phyloP scores from a whole-genome alignment of 2,113 vertebrate genomes.

The Datnioides undecimradiatus region DNA sequence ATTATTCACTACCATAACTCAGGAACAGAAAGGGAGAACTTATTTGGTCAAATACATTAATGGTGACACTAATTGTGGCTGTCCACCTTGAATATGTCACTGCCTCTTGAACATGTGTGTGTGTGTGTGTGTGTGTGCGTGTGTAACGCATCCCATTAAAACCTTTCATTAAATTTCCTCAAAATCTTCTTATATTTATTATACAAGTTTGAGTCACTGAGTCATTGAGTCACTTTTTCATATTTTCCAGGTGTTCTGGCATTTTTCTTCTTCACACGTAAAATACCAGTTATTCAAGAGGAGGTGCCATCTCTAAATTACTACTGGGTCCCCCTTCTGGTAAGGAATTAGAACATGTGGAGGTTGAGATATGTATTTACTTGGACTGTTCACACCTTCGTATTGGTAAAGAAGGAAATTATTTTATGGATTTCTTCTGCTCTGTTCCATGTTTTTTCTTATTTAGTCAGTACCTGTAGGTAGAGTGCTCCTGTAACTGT shows the following conservation, averaged over 20 bases:
- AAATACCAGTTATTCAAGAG: constrained; percentile 85
- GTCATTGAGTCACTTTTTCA: background rate
- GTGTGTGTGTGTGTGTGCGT: too few relatives aligned
- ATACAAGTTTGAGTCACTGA: too few relatives aligned
- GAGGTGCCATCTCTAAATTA: constrained; percentile 91
- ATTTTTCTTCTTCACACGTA: constrained; percentile 94
- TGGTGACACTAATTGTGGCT: too few relatives aligned
- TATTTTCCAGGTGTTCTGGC: constrained; percentile 88
- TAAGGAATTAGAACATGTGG: constrained; percentile 77
- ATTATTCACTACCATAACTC: too few relatives aligned
- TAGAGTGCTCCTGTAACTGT: background rate
- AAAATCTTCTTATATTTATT: too few relatives aligned
- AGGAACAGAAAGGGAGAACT: too few relatives aligned
- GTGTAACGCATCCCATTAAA: too few relatives aligned
- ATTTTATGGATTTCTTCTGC: background rate
- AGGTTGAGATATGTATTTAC: background rate
- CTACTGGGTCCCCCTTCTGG: constrained; percentile 95
- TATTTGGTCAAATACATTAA: too few relatives aligned
- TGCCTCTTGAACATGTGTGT: too few relatives aligned
- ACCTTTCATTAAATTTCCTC: too few relatives aligned
- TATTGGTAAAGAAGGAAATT: background rate
- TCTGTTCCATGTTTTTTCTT: background rate
- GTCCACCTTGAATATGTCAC: too few relatives aligned
- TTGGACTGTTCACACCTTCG: background rate
- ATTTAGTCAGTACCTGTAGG: background rate